These are phyloP conservation scores for Brachynemurus nebulosus DNA, from an alignment of 2,888 invertebrate species.

Conservation along the genomic window DNA sequence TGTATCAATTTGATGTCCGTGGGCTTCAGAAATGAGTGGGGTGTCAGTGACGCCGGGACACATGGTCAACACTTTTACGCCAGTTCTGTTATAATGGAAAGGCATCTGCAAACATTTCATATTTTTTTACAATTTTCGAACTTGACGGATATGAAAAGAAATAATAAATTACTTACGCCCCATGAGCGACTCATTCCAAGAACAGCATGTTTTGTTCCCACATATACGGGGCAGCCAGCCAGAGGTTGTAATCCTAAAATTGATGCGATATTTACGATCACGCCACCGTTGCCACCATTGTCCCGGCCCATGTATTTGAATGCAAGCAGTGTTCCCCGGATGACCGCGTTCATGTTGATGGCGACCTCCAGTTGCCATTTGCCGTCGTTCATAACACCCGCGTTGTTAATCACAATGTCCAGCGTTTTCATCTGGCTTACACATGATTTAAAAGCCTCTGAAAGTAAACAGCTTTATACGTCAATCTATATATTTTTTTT, in stretches of 20 bases:
- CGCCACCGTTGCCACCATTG: constrained; percentile 44
- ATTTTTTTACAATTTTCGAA: too few species aligned
- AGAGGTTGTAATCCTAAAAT: constrained; percentile 41
- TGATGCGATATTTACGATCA: constrained; percentile 52
- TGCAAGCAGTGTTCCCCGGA: constrained; percentile 37
- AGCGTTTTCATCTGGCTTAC: constrained; percentile 31
- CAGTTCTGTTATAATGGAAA: constrained; percentile 26
- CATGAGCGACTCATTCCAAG: constrained; percentile 37
- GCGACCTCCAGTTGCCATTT: constrained; percentile 61
- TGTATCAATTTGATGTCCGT: constrained; percentile 14
- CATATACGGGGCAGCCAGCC: constrained; percentile 41
- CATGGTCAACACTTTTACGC: constrained; percentile 31
- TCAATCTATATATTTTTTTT: too few species aligned
- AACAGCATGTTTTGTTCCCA: constrained; percentile 43
- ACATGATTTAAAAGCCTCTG: constrained; percentile 33
- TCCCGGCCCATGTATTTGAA: constrained; percentile 44
- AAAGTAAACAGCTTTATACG: too few species aligned
- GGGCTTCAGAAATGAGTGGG: constrained; percentile 25
- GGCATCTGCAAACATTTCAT: constrained; percentile 22
- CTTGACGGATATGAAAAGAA: too few species aligned
- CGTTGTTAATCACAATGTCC: constrained; percentile 54
- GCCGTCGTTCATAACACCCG: constrained; percentile 63
- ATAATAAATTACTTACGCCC: constrained; percentile 23
- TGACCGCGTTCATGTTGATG: constrained; percentile 32
- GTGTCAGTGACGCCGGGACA: constrained; percentile 33